phyloP scores from a whole-genome alignment of 2,113 vertebrate species.

The Cyprinodon variegatus region DNA sequence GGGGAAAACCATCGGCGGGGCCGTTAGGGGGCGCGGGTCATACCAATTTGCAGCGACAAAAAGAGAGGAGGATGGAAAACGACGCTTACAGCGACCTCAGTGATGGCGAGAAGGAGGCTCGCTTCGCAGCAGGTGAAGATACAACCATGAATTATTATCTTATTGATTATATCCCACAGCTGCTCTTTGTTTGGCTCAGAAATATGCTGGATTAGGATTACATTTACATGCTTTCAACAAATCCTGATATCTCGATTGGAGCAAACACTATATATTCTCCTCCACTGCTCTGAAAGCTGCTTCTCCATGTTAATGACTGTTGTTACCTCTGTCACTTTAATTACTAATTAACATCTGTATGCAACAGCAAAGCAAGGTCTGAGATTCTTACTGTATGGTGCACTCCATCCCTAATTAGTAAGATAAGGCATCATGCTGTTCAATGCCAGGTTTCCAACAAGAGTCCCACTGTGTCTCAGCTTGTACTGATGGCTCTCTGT shows the following conservation, averaged over 20 bases:
- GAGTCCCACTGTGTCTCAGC: neutral
- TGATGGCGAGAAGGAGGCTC: constrained; percentile 96
- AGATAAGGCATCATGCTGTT: neutral
- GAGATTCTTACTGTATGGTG: neutral
- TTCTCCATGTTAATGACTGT: constrained; percentile 11
- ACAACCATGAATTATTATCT: neutral
- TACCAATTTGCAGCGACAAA: constrained; percentile 86
- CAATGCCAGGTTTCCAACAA: neutral
- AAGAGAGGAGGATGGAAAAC: constrained; percentile 87
- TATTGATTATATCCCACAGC: neutral
- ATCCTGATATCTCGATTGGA: neutral
- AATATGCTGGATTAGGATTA: neutral
- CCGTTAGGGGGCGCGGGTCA: constrained; percentile 70
- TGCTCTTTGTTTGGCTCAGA: neutral
- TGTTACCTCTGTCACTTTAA: constrained; percentile 5
- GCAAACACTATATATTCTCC: neutral
- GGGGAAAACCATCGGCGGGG: constrained; percentile 84
- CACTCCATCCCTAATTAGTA: neutral
- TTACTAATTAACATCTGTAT: neutral
- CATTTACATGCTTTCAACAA: constrained; percentile 9
- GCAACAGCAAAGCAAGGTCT: neutral
- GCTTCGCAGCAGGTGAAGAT: constrained; percentile 91
- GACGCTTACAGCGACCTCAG: constrained; percentile 96
- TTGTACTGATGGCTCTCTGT: neutral
- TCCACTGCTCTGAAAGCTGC: neutral